phyloP scores from a whole-genome alignment of 1,140 invertebrate genomes.

The Telenomus remus region DNA sequence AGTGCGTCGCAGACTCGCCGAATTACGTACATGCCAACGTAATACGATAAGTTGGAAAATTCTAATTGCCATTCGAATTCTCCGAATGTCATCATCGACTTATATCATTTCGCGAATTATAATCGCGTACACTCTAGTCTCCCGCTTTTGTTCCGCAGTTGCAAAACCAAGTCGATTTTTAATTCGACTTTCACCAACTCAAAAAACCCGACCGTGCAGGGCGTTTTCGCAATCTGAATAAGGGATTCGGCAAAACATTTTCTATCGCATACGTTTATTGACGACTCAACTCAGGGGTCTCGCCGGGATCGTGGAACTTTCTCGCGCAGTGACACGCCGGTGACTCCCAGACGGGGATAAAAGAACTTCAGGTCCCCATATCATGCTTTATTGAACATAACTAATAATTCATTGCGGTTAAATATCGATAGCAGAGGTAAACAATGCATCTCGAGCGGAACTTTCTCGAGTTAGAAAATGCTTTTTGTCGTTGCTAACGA shows the following conservation, averaged over 20 bases:
- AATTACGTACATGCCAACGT: slow-evolving; percentile 39
- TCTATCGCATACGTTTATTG: slow-evolving; percentile 13
- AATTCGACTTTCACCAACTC: slow-evolving; percentile 38
- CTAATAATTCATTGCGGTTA: slow-evolving; percentile 51
- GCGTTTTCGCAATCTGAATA: background rate
- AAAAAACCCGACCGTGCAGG: slow-evolving; percentile 4
- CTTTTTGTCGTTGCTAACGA: slow-evolving; percentile 45
- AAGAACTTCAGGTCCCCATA: slow-evolving; percentile 17
- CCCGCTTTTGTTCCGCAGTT: slow-evolving; percentile 25
- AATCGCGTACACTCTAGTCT: background rate
- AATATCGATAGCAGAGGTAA: slow-evolving; percentile 49
- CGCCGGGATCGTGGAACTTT: slow-evolving; percentile 34
- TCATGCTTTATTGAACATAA: slow-evolving; percentile 52
- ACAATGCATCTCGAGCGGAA: slow-evolving; percentile 47
- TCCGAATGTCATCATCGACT: slow-evolving; percentile 16
- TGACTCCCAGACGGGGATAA: slow-evolving; percentile 5
- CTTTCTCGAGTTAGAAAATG: slow-evolving; percentile 56
- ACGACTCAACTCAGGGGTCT: slow-evolving; percentile 15
- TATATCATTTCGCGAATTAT: slow-evolving; percentile 12
- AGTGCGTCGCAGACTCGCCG: slow-evolving; percentile 18
- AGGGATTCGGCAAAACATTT: background rate
- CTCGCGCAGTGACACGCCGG: slow-evolving; percentile 23
- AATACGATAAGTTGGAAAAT: slow-evolving; percentile 1
- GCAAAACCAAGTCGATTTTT: no score
- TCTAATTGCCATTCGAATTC: slow-evolving; percentile 20